A percentile compares a stretch with the other conserved stretches of the same genome.
Conservation (phyloP, 1,140 invertebrate species). For the Euwallacea fornicatus region DNA sequence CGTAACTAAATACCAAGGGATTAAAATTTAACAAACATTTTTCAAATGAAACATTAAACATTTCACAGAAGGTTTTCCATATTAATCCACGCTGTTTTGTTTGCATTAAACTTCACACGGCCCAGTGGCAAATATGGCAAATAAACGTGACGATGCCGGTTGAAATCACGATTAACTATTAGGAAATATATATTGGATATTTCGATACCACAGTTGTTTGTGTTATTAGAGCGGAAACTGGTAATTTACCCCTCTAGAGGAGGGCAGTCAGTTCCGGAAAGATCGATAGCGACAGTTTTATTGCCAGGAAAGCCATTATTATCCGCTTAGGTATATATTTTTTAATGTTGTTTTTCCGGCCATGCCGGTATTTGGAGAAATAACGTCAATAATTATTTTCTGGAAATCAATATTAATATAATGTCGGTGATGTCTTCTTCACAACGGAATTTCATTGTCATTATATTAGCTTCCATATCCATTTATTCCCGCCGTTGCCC, state of each 20-base stretch:
- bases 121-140: slow-evolving; percentile 12
- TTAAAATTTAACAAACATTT: no score
- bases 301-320: slow-evolving; percentile 5
- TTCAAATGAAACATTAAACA: background rate
- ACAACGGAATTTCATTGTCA: no score
- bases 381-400: no score
- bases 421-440: no score
- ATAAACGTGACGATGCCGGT: slow-evolving; percentile 15
- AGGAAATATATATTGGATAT: slow-evolving; percentile 28
- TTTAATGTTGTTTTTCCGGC: no score
- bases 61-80: slow-evolving; percentile 1
- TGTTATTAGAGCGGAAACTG: slow-evolving; percentile 25
- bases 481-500: no score
- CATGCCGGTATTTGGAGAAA: no score
- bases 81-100: slow-evolving; percentile 12
- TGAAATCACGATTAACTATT: slow-evolving; percentile 26
- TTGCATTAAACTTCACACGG: slow-evolving; percentile 13
- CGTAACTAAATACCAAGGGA: no score
- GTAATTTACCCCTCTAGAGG: slow-evolving; percentile 21
- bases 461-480: no score
- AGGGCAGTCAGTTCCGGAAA: slow-evolving; percentile 6
- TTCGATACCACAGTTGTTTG: slow-evolving; percentile 27
- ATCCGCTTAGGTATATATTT: no score
- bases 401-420: no score
- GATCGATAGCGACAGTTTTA: slow-evolving; percentile 23